These are phyloP conservation scores for Galemys pyrenaicus DNA, from an alignment of 2,113 vertebrate species.

Conservation along the genomic window DNA sequence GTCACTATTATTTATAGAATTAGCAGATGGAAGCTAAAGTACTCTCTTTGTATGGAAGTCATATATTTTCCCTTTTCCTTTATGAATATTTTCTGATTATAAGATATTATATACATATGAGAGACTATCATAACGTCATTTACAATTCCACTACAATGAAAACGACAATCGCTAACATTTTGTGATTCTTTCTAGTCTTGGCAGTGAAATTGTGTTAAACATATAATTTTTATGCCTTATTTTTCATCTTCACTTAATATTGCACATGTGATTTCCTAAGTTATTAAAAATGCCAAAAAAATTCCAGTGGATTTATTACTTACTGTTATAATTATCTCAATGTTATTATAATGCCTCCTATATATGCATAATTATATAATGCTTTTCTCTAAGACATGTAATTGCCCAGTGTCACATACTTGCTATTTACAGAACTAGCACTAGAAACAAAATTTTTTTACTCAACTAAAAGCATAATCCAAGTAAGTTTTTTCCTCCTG, in stretches of 20 bases:
- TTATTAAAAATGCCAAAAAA: constrained; percentile 34
- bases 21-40: not conserved
- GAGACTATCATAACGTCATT: not conserved
- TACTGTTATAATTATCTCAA: not conserved
- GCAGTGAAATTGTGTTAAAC: not conserved
- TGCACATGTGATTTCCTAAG: not conserved
- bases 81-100: constrained; percentile 18
- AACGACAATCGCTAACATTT: not conserved
- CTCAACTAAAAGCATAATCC: not conserved
- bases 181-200: not conserved
- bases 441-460: not conserved
- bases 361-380: not conserved
- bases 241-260: not conserved
- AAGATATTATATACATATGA: not conserved
- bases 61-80: not conserved
- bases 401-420: not conserved
- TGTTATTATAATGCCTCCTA: constrained; percentile 30
- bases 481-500: not conserved
- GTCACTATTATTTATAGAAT: not conserved
- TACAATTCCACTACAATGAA: not conserved
- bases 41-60: not conserved
- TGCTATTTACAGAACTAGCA: not conserved
- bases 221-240: not conserved
- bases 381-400: not conserved
- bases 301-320: not conserved